phyloP scores from a whole-genome alignment of 64 coral and sea anemone genomes.

The Montipora sp. region DNA sequence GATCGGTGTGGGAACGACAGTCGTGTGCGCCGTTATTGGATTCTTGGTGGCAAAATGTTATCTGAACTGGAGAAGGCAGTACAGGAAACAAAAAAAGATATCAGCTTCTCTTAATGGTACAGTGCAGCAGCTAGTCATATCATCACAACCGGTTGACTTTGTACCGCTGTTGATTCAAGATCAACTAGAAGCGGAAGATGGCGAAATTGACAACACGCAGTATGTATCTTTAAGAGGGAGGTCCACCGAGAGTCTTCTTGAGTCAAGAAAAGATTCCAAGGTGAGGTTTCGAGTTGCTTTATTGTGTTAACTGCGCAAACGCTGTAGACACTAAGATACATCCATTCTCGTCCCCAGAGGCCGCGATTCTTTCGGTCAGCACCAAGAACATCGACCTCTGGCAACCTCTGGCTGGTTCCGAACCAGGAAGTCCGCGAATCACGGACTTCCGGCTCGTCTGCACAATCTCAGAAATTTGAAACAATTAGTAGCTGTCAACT shows the following conservation, averaged over 20 bases:
- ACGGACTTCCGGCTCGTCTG: no score
- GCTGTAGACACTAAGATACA: no score
- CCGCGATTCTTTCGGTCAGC: no score
- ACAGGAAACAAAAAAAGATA: neutral
- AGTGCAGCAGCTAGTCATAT: slow-evolving; percentile 12
- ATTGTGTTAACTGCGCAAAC: no score
- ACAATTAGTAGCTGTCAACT: no score
- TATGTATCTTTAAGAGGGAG: neutral
- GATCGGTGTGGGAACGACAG: neutral
- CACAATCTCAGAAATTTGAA: no score
- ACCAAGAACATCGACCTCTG: no score
- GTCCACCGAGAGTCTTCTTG: neutral
- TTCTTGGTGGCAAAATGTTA: neutral
- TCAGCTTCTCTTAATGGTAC: neutral
- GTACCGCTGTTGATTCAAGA: slow-evolving; percentile 35
- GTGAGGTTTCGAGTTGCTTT: neutral
- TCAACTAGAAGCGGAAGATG: slow-evolving; percentile 4
- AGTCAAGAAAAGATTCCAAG: neutral
- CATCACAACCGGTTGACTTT: slow-evolving; percentile 30
- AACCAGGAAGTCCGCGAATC: no score
- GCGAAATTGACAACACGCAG: neutral
- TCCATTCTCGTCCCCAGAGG: no score
- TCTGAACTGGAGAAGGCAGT: slow-evolving; percentile 39
- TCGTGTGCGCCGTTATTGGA: neutral
- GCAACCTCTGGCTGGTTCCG: no score